These are phyloP conservation scores for Belgica antarctica DNA, from an alignment of 2,888 invertebrate genomes.

Conservation along the genomic window DNA sequence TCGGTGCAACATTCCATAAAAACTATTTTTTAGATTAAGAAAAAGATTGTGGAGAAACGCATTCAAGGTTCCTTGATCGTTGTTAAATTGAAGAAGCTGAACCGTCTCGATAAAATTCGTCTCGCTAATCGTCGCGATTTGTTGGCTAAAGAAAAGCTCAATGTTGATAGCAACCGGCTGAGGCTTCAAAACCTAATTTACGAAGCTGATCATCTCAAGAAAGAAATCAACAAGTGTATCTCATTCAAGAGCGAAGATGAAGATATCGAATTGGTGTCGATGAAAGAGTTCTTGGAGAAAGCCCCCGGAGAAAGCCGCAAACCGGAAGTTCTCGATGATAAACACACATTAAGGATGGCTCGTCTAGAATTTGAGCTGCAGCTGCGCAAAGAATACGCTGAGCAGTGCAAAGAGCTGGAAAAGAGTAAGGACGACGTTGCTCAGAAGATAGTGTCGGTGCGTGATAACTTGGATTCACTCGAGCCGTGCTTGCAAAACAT, in stretches of 20 bases:
- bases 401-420: slow-evolving; percentile 71
- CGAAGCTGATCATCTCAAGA: slow-evolving; percentile 88
- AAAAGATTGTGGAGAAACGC: slow-evolving; percentile 66
- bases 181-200: slow-evolving; percentile 91
- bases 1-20: background rate
- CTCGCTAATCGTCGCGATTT: slow-evolving; percentile 79
- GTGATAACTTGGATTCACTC: slow-evolving; percentile 75
- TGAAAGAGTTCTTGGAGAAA: slow-evolving; percentile 78
- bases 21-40: slow-evolving; percentile 57
- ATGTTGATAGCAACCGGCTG: slow-evolving; percentile 85
- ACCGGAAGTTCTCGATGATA: slow-evolving; percentile 66
- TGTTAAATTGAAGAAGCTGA: slow-evolving; percentile 83
- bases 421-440: slow-evolving; percentile 74
- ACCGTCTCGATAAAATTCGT: slow-evolving; percentile 84
- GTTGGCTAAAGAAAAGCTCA: slow-evolving; percentile 77
- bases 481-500: slow-evolving; percentile 73
- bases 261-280: slow-evolving; percentile 80
- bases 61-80: slow-evolving; percentile 73
- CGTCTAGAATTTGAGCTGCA: slow-evolving; percentile 88
- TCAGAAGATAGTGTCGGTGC: slow-evolving; percentile 70
- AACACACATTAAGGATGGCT: slow-evolving; percentile 79
- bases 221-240: slow-evolving; percentile 91
- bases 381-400: slow-evolving; percentile 79
- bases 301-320: slow-evolving; percentile 69
- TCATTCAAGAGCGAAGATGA: slow-evolving; percentile 95